Evolutionary conservation across 2,888 invertebrate species (phyloP), one percentile per base, ranked within the genome.

Genomic region (Linnaemya vulpina): DNA sequence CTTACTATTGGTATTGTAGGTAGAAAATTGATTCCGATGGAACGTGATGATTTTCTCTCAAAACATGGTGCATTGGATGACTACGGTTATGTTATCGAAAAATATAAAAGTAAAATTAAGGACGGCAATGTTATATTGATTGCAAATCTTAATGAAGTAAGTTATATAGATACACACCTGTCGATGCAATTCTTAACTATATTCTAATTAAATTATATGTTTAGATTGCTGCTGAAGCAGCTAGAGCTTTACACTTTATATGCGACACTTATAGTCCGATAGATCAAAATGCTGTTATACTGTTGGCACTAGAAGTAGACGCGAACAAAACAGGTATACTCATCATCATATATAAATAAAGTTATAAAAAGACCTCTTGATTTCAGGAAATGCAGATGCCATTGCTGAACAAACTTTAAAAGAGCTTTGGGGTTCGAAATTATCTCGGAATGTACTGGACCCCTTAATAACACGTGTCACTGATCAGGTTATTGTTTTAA

Each of bases 181-280:
- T 4, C 5, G 7, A 15, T 20, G 30, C 5, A n/a, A 30, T 30
- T 0, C 8, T 5, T 30, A 13, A 17, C 1, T 43, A 58, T 11
- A 20, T 25, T 38, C 7, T 17, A 46, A 20, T 25, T 71, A 17
- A 15, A 30, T 58, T 9, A 0, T 55, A 7, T 17, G 1, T 74
- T 22, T 46, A 92, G 92, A 90, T 92, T 67, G 89, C 92, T 1
- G 86, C 89, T 0, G 82, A 87, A 67, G 87, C 89, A 3, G 92
- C 92, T 1, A 92, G 92, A 87, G 94, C 93, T 3, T 93, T 95
- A 86, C 95, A 95, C 87, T 90, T 92, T 77, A 93, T 95, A 86
- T 94, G 94, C 87, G 95, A 95, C 87, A 93, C 93, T 38, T 86
- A 92, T 60, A 93, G 90, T 76, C 94, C 94, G 11, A 88, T 93